Evolutionary conservation across 2,888 invertebrate genomes (phyloP).

Genomic region (Coleophora deauratella): DNA sequence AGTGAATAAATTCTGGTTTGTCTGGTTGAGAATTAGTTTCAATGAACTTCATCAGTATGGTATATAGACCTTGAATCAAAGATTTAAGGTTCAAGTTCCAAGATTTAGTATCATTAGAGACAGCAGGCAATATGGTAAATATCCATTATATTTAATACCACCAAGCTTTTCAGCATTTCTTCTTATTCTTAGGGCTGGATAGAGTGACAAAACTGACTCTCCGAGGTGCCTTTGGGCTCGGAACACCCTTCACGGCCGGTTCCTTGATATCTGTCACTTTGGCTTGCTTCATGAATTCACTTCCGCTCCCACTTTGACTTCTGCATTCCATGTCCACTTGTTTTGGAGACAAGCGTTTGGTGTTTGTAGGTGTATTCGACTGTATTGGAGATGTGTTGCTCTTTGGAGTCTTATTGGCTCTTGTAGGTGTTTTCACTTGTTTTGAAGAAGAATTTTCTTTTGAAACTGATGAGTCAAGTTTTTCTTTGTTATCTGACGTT

Average conservation of each 20-base stretch:
- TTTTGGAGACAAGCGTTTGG: conserved; percentile 12
- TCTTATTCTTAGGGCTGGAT: conserved; percentile 84
- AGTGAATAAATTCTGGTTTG: too few relatives aligned
- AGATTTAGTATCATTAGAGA: too few relatives aligned
- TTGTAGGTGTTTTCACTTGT: conserved; percentile 12
- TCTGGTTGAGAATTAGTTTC: too few relatives aligned
- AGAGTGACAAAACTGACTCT: conserved; percentile 83
- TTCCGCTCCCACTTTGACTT: conserved; percentile 11
- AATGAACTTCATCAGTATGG: too few relatives aligned
- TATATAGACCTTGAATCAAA: too few relatives aligned
- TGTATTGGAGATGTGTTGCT: conserved; percentile 14
- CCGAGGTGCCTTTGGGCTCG: conserved; percentile 75
- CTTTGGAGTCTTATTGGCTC: conserved; percentile 1
- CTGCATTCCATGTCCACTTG: conserved; percentile 9
- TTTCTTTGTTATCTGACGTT: conserved; percentile 14
- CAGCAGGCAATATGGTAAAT: too few relatives aligned
- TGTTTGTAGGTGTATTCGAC: not conserved
- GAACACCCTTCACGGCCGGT: conserved; percentile 26
- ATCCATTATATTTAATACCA: too few relatives aligned
- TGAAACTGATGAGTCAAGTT: not conserved
- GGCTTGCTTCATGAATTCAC: conserved; percentile 44
- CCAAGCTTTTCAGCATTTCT: conserved; percentile 31
- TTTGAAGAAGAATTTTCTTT: conserved; percentile 13
- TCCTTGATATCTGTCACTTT: conserved; percentile 50
- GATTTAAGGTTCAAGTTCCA: too few relatives aligned